Percentiles rank a stretch among this genome's conserved stretches.
Evolutionary conservation across 2,113 vertebrate species (phyloP).

Genomic region (Ariopsis seemanni): DNA sequence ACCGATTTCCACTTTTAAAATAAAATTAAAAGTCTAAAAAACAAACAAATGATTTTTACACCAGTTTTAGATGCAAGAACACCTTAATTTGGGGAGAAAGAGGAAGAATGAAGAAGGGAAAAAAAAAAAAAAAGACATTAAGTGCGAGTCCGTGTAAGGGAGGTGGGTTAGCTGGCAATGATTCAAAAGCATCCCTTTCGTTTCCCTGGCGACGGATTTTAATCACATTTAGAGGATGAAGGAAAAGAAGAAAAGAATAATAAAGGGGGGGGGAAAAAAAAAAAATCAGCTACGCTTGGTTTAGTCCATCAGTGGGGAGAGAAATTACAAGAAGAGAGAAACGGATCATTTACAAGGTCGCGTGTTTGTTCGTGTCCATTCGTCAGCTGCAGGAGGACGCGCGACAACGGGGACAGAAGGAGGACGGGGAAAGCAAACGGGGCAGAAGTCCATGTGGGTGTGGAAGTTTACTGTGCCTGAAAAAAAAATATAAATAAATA

Average conservation of each 20-base stretch:
- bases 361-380: constrained; percentile 28
- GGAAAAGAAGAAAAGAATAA: not conserved
- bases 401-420: not conserved
- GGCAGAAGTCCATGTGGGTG: constrained; percentile 15
- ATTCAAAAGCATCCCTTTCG: constrained; percentile 45
- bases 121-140: constrained; percentile 45
- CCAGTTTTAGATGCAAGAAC: constrained; percentile 52
- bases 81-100: constrained; percentile 56
- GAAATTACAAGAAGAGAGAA: not conserved
- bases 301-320: constrained; percentile 38
- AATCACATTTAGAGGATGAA: constrained; percentile 31
- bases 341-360: constrained; percentile 5
- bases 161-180: constrained; percentile 57
- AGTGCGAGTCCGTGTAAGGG: constrained; percentile 56
- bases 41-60: constrained; percentile 29
- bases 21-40: constrained; percentile 53
- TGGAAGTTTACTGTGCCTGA: constrained; percentile 70
- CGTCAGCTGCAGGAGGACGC: not conserved
- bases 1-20: constrained; percentile 43
- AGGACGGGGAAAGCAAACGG: constrained; percentile 21
- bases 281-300: constrained; percentile 28
- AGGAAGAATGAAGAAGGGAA: constrained; percentile 23
- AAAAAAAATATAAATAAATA: constrained; percentile 55
- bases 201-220: constrained; percentile 16
- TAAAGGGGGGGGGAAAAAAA: too few relatives aligned